Base-by-base conservation (phyloP, 1,140 invertebrate species). In the Scaptomyza pallida region DNA sequence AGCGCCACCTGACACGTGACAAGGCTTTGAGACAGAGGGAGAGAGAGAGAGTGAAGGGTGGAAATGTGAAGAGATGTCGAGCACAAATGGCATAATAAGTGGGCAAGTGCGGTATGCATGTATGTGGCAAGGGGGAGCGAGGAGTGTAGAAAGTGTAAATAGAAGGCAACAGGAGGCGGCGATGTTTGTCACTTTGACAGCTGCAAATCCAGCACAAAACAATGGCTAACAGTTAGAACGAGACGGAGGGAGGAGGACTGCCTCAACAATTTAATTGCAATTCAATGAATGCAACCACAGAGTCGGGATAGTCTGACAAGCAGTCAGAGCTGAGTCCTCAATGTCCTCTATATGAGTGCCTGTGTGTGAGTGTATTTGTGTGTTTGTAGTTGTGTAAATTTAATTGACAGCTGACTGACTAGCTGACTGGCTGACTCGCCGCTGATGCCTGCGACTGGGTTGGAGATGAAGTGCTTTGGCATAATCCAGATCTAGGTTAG, bases 51-150 rank as follows among this genome's bases (percentile, higher is more conserved):
- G 40, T 5, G n/a, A 10, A 15, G 48, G 16, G 15, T n/a, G 60
- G 21, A 33, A 9, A 9, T 10, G 15, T 5, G 45, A 55, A 35
- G 19, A 17, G 43, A 35, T 55, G 48, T 41, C 50, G 13, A 59
- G 78, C 78, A 73, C 81, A 88, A 85, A 88, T 64, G 83, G 78
- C 78, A 85, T 85, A 88, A 85, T 86, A 85, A 85, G 77, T 81
- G 77, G 52, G 54, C 33, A 48, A 37, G 13, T 47, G 60, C 15
- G 13, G 9, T 17, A 9, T 40, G n/a, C 3, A 26, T 30, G 13
- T 47, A 2, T 30, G 60, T 19, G 10, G n/a, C n/a, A n/a, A n/a
- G n/a, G 6, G 9, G n/a, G 12, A 26, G 17, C 2, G 13, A 6
- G 15, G 37, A 3, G 13, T 6, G 0, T 40, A 3, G 9, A 2